Evolutionary conservation across 2,888 invertebrate genomes (phyloP), one percentile per base, ranked within the genome.

Genomic region (Plemyria rubiginata): DNA sequence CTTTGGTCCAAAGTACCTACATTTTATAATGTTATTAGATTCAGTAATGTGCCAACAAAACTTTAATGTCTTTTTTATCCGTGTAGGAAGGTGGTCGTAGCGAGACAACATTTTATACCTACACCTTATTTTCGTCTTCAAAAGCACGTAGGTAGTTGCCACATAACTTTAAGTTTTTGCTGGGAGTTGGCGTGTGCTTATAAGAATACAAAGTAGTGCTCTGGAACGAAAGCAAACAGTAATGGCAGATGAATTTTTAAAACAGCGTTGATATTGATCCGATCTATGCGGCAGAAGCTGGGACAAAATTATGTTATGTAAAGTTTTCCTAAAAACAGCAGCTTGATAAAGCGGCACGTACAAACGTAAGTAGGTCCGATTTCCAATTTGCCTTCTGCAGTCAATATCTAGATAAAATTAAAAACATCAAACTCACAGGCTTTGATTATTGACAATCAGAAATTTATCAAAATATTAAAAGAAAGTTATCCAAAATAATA

Each of bases 91-190:
- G 11, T 16, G 45, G 16, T 43, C 13, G 15, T 45, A 16, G 15
- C 11, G 9, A 45, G 45, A 45, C 15, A 45, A 2, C 3, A 16
- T 16, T 8, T 43, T 45, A 45, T 52, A n/a, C n/a, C n/a, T n/a
- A 46, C n/a, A 51, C 16, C 15, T 55, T 9, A 16, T 41, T 54
- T 43, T 52, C 29, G 15, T 45, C 36, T 54, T 51, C 9, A 28
- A 48, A 60, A 57, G 45, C 67, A 65, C 65, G 65, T 70, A 52
- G 46, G 65, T 70, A 52, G 46, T 15, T 8, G 29, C 48, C 54
- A 52, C 55, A 54, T 54, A 58, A 64, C 57, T 64, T 52, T 15
- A 53, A 54, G 58, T 62, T 66, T 69, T 67, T 56, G 54, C 48
- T 12, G 28, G 53, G 45, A 58, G 54, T 62, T 53, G 45, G 48